Base-by-base conservation (phyloP, 2,113 vertebrate genomes). In the Suricata suricatta region DNA sequence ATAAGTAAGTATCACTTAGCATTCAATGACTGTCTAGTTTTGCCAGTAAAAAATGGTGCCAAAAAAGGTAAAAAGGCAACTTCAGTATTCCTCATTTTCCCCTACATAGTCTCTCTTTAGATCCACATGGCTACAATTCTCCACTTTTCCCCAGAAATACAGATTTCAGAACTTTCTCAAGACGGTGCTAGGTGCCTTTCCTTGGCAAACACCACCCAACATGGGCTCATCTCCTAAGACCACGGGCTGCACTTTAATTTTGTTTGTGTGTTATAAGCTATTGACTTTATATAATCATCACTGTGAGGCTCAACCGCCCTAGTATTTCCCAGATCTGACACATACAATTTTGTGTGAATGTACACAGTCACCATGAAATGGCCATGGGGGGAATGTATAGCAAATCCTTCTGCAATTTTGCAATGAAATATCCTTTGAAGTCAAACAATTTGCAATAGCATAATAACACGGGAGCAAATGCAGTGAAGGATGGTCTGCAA, bases 21-120 rank as follows among this genome's bases (percentile, higher is more conserved):
- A 88, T 94, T 92, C 76, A 85, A 9, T 84, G 29, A 14, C 44
- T 90, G 38, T 64, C 69, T 97, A 88, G 71, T 88, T 95, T 87
- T 94, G 74, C 69, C 60, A 95, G 35, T 90, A 66, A 80, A 90
- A 86, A 91, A 72, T 8, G 82, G 44, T 69, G 47, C 84, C 69
- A 12, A 81, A 88, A 35, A 16, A 17, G 25, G 35, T 29, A 12
- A 81, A 69, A 31, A 69, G 1, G 25, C 6, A 23, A 50, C 23
- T 19, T 93, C 44, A 35, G 17, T 47, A 44, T 94, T 90, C 44
- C 57, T 57, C 25, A 25, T 7, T 29, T 80, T 50, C 4, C 3
- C 29, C 29, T 88, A 15, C n/a, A 8, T 38, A 31, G 68, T 80
- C 35, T 88, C 23, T 52, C 41, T 89, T 79, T 27, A 13, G 23